phyloP scores from a whole-genome alignment of 2,113 vertebrate genomes.

The Eleginops maclovinus region DNA sequence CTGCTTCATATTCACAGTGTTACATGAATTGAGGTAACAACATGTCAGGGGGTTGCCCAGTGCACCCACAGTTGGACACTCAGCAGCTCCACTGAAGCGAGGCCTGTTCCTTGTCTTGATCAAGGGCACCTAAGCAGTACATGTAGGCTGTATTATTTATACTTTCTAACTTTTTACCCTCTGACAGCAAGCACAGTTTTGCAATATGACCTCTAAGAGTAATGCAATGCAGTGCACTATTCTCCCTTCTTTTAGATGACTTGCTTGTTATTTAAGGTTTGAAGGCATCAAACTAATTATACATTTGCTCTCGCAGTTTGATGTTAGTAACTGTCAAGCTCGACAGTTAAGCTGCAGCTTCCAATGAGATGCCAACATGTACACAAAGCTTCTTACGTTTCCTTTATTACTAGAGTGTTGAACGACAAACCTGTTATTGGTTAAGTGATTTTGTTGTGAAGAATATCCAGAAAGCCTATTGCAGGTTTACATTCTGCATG shows the following conservation, averaged over 20 bases:
- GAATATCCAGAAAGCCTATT: not conserved
- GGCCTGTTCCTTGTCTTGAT: conserved; percentile 37
- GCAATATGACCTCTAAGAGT: conserved; percentile 24
- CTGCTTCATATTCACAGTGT: conserved; percentile 31
- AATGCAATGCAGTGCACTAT: not conserved
- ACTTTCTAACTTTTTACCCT: not conserved
- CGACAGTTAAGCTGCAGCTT: conserved; percentile 25
- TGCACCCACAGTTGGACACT: conserved; percentile 1
- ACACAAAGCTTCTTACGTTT: conserved; percentile 26
- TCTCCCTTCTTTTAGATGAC: not conserved
- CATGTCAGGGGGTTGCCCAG: conserved; percentile 12
- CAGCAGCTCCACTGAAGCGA: conserved; percentile 23
- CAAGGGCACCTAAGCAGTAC: conserved; percentile 51
- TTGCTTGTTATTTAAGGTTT: conserved; percentile 18
- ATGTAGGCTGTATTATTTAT: not conserved
- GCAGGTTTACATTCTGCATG: not conserved
- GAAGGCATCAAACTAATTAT: not conserved
- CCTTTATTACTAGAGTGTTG: conserved; percentile 30
- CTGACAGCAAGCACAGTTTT: conserved; percentile 35
- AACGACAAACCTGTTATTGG: conserved; percentile 13
- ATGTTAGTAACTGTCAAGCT: conserved; percentile 21
- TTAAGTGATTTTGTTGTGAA: not conserved
- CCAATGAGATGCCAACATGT: conserved; percentile 7
- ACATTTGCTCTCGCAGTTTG: conserved; percentile 27
- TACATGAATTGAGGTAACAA: conserved; percentile 18